phyloP scores from a whole-genome alignment of 1,140 invertebrate genomes.

The Diabrotica virgifera region DNA sequence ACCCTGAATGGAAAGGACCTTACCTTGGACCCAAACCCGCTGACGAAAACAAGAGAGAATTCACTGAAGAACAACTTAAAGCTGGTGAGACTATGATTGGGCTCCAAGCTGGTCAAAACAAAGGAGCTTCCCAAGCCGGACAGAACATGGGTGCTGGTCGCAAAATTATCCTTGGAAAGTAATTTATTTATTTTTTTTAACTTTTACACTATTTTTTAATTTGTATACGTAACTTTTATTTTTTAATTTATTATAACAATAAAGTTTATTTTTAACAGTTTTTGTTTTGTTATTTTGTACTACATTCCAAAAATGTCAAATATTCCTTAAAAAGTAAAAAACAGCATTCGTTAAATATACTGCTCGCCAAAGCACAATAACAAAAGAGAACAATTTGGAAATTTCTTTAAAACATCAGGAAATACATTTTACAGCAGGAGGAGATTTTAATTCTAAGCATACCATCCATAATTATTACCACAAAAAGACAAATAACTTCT shows the following conservation, averaged over 20 bases:
- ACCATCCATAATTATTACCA: no score
- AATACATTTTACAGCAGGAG: no score
- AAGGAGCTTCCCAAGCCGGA: conserved; percentile 89
- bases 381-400: no score
- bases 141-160: conserved; percentile 89
- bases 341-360: no score
- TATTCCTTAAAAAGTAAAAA: no score
- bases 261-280: neutral
- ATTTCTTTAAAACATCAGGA: no score
- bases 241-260: neutral
- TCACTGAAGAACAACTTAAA: conserved; percentile 85
- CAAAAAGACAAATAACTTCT: no score
- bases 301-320: no score
- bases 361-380: no score
- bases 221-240: neutral
- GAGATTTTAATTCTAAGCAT: no score
- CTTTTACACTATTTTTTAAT: neutral
- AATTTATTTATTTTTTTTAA: conserved; percentile 41
- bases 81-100: conserved; percentile 89
- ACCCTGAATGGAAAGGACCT: conserved; percentile 86
- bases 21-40: conserved; percentile 85
- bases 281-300: no score
- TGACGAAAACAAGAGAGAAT: conserved; percentile 89
- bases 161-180: conserved; percentile 86
- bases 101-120: conserved; percentile 94